Conservation (phyloP, 2,888 invertebrate species). For the Griposia aprilina region DNA sequence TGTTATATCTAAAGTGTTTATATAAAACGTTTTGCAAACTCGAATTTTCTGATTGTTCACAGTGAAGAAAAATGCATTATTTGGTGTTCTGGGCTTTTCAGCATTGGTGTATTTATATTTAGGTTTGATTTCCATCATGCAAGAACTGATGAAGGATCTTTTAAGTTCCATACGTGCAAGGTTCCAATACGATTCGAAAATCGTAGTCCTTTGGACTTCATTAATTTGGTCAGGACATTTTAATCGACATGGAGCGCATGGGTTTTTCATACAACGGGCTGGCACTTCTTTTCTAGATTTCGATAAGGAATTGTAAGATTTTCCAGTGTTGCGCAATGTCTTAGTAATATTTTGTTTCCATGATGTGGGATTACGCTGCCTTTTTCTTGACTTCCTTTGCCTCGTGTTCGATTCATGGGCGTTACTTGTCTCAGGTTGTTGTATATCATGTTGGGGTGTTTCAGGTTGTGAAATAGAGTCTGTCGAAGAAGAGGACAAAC, state of each 20-base stretch:
- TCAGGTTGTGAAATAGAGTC: no score
- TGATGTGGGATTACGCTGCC: no score
- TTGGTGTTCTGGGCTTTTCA: conserved; percentile 1
- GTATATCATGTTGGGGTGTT: no score
- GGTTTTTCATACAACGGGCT: not conserved
- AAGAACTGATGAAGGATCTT: no score
- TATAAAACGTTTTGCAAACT: not conserved
- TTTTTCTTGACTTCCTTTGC: not conserved
- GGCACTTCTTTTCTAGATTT: conserved; percentile 1
- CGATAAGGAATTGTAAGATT: not conserved
- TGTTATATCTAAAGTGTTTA: no score
- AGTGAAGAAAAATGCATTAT: not conserved
- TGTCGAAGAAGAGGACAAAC: no score
- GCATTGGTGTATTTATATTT: conserved; percentile 1
- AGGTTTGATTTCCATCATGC: not conserved
- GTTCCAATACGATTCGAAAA: no score
- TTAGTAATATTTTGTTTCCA: not conserved
- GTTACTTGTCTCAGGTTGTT: no score
- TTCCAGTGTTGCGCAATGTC: conserved; percentile 1
- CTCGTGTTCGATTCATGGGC: no score
- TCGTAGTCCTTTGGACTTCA: no score
- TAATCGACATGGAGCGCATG: not conserved
- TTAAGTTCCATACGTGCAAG: no score
- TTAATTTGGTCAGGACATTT: no score
- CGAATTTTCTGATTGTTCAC: not conserved